phyloP scores from a whole-genome alignment of 2,888 invertebrate genomes.

The Globia sparganii region DNA sequence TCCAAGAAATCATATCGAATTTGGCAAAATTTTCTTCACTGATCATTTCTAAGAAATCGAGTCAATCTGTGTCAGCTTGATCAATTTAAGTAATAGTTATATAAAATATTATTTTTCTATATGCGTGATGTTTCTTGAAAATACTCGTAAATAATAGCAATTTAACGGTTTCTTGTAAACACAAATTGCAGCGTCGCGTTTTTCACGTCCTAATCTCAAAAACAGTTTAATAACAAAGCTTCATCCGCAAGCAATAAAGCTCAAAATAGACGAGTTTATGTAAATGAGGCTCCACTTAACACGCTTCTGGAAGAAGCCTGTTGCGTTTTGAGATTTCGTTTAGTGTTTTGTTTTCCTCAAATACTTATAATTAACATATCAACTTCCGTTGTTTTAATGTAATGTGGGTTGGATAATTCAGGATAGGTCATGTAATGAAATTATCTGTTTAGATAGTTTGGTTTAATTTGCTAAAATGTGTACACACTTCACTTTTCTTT shows the following conservation, averaged over 20 bases:
- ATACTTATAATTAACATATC: no score
- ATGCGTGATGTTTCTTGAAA: neutral
- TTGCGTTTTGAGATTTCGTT: neutral
- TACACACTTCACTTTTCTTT: neutral
- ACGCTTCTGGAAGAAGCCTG: neutral
- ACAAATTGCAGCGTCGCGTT: neutral
- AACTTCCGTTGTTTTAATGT: neutral
- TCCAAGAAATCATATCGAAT: neutral
- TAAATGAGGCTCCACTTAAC: neutral
- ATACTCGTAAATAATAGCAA: neutral
- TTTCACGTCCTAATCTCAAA: neutral
- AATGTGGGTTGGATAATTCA: neutral
- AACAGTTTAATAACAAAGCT: neutral
- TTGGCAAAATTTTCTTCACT: neutral
- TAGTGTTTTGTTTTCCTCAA: neutral
- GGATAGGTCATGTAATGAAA: neutral
- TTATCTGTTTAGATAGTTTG: neutral
- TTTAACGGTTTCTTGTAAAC: neutral
- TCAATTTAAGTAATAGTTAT: conserved; percentile 81
- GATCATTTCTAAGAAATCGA: neutral
- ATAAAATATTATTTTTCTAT: neutral
- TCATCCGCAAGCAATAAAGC: neutral
- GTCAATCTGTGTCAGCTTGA: conserved; percentile 74
- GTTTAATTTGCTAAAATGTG: neutral
- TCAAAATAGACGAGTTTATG: neutral